Conservation (phyloP, 2,113 vertebrate species). For the Sorex araneus region DNA sequence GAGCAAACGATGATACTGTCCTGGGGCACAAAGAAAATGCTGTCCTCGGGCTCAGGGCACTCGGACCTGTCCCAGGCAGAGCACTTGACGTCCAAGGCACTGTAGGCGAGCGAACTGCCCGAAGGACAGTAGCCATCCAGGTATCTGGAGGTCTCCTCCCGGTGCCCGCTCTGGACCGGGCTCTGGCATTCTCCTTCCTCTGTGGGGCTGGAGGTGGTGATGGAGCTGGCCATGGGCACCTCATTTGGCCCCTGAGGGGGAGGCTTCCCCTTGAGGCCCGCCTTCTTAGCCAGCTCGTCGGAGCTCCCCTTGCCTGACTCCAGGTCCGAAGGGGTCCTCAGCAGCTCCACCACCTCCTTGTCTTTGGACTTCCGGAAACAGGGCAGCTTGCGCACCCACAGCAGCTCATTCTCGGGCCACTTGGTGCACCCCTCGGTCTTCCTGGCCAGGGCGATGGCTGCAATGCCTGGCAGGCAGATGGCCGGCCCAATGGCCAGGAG, state of each 20-base stretch:
- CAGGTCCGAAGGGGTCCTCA: slow-evolving; percentile 90
- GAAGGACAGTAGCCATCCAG: slow-evolving; percentile 89
- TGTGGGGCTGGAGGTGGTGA: slow-evolving; percentile 77
- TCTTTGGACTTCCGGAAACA: slow-evolving; percentile 86
- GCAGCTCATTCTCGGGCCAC: slow-evolving; percentile 88
- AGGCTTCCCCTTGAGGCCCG: slow-evolving; percentile 75
- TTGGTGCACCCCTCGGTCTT: slow-evolving; percentile 92
- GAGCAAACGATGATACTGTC: slow-evolving; percentile 91
- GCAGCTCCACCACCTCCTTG: slow-evolving; percentile 88
- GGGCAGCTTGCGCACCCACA: slow-evolving; percentile 84
- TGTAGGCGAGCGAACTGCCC: slow-evolving; percentile 81
- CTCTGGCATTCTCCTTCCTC: slow-evolving; percentile 85
- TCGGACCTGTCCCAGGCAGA: slow-evolving; percentile 84
- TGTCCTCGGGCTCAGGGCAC: slow-evolving; percentile 86
- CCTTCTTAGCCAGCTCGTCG: slow-evolving; percentile 85
- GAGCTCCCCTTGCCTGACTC: slow-evolving; percentile 90
- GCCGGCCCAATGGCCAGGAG: slow-evolving; percentile 92
- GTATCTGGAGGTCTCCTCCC: slow-evolving; percentile 88
- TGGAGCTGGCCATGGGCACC: slow-evolving; percentile 84
- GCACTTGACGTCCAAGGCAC: slow-evolving; percentile 88
- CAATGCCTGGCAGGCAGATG: slow-evolving; percentile 92
- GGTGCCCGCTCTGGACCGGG: slow-evolving; percentile 82
- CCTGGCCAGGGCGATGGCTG: slow-evolving; percentile 90
- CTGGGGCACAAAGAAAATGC: slow-evolving; percentile 89
- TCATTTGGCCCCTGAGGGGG: slow-evolving; percentile 65